Base-by-base conservation (phyloP, 2,888 invertebrate species). In the Serrognathus titanus region DNA sequence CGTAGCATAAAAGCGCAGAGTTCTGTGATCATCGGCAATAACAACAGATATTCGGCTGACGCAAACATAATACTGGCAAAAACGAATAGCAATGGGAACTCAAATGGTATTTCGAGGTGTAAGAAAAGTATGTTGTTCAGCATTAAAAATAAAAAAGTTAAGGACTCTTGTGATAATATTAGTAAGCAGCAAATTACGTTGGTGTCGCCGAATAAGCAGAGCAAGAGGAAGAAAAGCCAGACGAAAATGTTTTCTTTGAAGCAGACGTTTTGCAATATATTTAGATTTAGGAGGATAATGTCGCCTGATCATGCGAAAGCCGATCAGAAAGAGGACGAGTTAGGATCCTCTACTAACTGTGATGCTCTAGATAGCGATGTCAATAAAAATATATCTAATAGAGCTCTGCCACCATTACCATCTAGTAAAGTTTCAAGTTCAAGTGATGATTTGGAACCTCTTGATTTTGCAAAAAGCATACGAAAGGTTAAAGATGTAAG, bases 401-500 rank as follows among this genome's bases (percentile, higher is more conserved):
- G 88, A 51, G 88, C 88, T 31, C 72, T 88, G 63, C 88, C 88
- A 38, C 88, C 88, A 4, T 75, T 88, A 68, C 88, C 88, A 12
- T 63, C 64, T 20, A 69, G 67, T 58, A 68, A 66, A 31, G 6
- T 31, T 31, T 31, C 24, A 31, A 61, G 67, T 20, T 3, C 20
- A 31, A 61, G 67, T 31, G 62, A 65, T 20, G 73, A 70, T 3
- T 72, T 69, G 16, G 77, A 77, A 59, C 78, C 75, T 58, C 84
- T 89, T 78, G 94, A 94, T 76, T 94, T 94, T 77, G 92, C 94
- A 40, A 89, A 92, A 31, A 94, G 93, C 67, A 92, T 95, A 71
- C 91, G 94, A 75, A 92, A 90, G 83, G 94, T 95, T 52, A 94
- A 94, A 83, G 93, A 94, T 80, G 94, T 94, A 81, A 85, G 90